phyloP scores from a whole-genome alignment of 2,113 vertebrate genomes.

The Sterrhoptilus dennistouni region DNA sequence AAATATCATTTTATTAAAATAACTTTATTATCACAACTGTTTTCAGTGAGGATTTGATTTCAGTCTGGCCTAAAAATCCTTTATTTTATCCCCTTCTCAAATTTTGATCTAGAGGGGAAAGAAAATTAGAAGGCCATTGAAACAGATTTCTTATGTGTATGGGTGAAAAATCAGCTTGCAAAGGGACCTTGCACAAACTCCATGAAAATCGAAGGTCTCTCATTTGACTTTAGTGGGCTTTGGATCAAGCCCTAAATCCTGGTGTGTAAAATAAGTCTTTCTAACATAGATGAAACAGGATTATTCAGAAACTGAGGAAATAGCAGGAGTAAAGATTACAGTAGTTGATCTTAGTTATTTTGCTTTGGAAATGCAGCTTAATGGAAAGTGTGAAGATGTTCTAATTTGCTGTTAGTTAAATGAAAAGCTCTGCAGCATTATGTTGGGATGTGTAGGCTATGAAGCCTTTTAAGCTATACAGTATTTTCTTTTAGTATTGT shows the following conservation, averaged over 20 bases:
- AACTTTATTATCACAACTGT: not conserved
- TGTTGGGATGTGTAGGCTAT: not conserved
- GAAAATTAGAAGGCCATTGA: not conserved
- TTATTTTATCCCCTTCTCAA: slow-evolving; percentile 43
- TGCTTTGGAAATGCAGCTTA: slow-evolving; percentile 33
- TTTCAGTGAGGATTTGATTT: slow-evolving; percentile 36
- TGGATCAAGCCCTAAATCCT: not conserved
- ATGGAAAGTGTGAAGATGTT: slow-evolving; percentile 49
- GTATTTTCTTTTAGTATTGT: not conserved
- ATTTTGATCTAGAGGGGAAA: slow-evolving; percentile 17
- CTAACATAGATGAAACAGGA: not conserved
- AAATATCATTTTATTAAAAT: not conserved
- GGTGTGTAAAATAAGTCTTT: not conserved
- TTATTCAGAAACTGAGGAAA: not conserved
- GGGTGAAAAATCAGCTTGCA: slow-evolving; percentile 1
- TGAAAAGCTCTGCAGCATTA: not conserved
- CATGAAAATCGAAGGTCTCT: not conserved
- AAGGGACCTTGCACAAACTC: not conserved
- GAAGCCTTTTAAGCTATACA: not conserved
- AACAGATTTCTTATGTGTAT: slow-evolving; percentile 1
- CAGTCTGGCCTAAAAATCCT: slow-evolving; percentile 46
- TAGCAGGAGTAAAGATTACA: slow-evolving; percentile 18
- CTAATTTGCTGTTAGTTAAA: slow-evolving; percentile 28
- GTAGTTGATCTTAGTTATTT: not conserved
- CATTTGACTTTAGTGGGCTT: not conserved